These are phyloP conservation scores for Pseudomugil tenellus DNA, from an alignment of 2,797 vertebrate species.

Conservation along the genomic window DNA sequence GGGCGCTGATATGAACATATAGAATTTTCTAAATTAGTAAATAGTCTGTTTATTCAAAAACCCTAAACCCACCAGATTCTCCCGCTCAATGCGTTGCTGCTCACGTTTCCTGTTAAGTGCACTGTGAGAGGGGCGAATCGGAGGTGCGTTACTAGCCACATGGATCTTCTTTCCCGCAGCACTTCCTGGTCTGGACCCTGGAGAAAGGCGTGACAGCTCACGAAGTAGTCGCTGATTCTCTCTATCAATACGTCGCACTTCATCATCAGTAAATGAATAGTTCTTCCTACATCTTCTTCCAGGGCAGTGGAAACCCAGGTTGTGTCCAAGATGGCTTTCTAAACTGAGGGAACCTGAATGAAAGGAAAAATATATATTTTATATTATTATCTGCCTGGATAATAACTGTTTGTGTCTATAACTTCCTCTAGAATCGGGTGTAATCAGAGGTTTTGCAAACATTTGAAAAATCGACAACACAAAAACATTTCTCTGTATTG, in stretches of 20 bases:
- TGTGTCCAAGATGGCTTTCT: conserved; percentile 79
- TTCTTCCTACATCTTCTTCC: conserved; percentile 84
- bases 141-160: conserved; percentile 33
- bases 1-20: neutral
- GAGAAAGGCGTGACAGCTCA: conserved; percentile 84
- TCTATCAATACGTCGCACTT: conserved; percentile 88
- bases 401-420: neutral
- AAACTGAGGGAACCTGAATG: conserved; percentile 80
- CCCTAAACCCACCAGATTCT: conserved; percentile 89
- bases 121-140: conserved; percentile 82
- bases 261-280: conserved; percentile 90
- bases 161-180: conserved; percentile 23
- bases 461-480: neutral
- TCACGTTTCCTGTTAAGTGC: conserved; percentile 91
- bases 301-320: conserved; percentile 71
- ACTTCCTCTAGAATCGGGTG: neutral
- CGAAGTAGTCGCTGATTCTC: conserved; percentile 93
- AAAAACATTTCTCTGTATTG: neutral
- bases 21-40: neutral
- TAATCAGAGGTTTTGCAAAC: neutral
- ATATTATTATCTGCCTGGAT: neutral
- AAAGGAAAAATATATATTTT: conserved; percentile 10
- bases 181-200: conserved; percentile 75
- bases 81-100: conserved; percentile 91
- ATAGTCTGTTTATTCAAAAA: neutral